Conservation (phyloP, 92 coral and sea anemone species). For the Actinostola sp. region DNA sequence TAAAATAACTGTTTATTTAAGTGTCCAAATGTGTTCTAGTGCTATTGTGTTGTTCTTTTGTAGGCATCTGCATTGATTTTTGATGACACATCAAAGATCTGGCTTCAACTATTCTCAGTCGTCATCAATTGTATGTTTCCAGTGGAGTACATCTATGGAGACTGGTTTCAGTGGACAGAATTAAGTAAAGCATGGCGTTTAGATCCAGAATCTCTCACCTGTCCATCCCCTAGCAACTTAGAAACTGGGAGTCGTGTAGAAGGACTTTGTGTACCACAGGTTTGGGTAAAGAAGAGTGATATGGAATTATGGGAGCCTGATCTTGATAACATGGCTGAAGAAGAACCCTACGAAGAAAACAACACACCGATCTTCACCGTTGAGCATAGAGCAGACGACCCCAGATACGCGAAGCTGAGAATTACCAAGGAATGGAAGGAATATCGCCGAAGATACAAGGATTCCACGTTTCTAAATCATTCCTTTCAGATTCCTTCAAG, state of each 20-base stretch:
- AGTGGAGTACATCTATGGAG: slow-evolving; percentile 69
- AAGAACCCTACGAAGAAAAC: slow-evolving; percentile 13
- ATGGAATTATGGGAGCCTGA: slow-evolving; percentile 69
- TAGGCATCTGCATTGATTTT: slow-evolving; percentile 32
- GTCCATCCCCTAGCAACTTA: slow-evolving; percentile 12
- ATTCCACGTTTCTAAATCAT: slow-evolving; percentile 55
- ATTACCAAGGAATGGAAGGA: slow-evolving; percentile 77
- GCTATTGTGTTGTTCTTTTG: too few species aligned
- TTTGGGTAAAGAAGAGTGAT: slow-evolving; percentile 44
- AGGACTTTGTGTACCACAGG: slow-evolving; percentile 78
- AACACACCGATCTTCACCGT: slow-evolving; percentile 49
- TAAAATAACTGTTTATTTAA: too few species aligned
- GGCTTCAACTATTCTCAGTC: slow-evolving; percentile 65
- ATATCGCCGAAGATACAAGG: slow-evolving; percentile 55
- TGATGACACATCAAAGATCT: slow-evolving; percentile 58
- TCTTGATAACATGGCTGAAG: slow-evolving; percentile 39
- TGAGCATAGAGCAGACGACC: slow-evolving; percentile 65
- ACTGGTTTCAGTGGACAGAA: slow-evolving; percentile 65
- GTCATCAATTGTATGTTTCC: slow-evolving; percentile 73
- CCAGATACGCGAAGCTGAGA: slow-evolving; percentile 67
- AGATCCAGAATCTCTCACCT: slow-evolving; percentile 31
- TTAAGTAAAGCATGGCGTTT: slow-evolving; percentile 25
- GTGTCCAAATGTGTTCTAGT: too few species aligned
- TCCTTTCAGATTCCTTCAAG: slow-evolving; percentile 48
- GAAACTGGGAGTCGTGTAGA: slow-evolving; percentile 74